phyloP scores from a whole-genome alignment of 2,113 vertebrate species.

The Mirounga angustirostris region DNA sequence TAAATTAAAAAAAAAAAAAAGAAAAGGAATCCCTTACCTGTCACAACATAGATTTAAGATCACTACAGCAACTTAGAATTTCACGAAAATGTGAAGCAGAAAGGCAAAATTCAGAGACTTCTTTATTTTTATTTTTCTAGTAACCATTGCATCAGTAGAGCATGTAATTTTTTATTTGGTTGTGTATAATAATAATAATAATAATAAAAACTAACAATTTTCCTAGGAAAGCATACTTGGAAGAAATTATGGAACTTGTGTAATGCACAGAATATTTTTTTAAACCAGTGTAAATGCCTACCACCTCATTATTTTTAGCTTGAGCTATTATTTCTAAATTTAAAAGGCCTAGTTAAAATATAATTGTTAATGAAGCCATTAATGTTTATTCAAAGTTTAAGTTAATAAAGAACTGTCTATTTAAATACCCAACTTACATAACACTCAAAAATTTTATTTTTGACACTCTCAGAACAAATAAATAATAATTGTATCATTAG shows the following conservation, averaged over 20 bases:
- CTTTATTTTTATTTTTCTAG: not conserved
- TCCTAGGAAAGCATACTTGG: conserved; percentile 46
- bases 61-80: conserved; percentile 14
- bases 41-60: not conserved
- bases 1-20: not conserved
- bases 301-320: conserved; percentile 50
- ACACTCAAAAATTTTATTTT: conserved; percentile 12
- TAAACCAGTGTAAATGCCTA: conserved; percentile 31
- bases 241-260: conserved; percentile 67
- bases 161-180: conserved; percentile 50
- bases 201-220: conserved; percentile 54
- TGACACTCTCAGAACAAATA: conserved; percentile 38
- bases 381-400: conserved; percentile 44
- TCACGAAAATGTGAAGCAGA: not conserved
- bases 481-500: conserved; percentile 26
- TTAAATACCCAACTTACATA: conserved; percentile 14
- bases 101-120: not conserved
- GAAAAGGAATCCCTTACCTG: not conserved
- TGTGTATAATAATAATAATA: conserved; percentile 46
- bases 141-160: conserved; percentile 8
- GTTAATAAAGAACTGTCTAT: conserved; percentile 28
- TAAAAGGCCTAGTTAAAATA: conserved; percentile 18
- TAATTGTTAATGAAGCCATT: not conserved
- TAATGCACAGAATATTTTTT: not conserved
- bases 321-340: not conserved